phyloP scores from a whole-genome alignment of 2,797 vertebrate genomes.

The Acanthornis magna region DNA sequence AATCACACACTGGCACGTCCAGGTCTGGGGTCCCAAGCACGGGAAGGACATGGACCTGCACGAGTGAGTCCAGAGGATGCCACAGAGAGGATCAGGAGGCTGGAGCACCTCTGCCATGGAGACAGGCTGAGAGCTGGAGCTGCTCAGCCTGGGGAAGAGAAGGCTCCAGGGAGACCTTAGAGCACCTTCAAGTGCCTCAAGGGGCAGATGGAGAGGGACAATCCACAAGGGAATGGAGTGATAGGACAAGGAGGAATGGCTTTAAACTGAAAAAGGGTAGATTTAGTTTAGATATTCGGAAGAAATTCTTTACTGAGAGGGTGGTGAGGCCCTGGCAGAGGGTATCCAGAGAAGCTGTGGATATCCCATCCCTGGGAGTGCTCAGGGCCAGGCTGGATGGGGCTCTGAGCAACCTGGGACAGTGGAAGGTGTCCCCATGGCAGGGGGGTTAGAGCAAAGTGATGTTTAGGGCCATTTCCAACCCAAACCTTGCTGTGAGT shows the following conservation, averaged over 20 bases:
- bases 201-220: too few species aligned
- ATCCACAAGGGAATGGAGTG: neutral
- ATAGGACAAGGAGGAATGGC: neutral
- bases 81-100: neutral
- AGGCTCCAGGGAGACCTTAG: neutral
- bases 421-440: neutral
- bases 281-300: neutral
- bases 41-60: neutral
- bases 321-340: neutral
- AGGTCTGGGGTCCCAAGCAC: neutral
- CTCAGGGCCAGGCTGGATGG: neutral
- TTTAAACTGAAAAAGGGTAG: neutral
- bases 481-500: neutral
- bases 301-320: neutral
- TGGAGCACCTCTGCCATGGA: neutral
- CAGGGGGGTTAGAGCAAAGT: neutral
- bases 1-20: fast-evolving
- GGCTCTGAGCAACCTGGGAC: fast-evolving
- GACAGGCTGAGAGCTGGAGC: neutral
- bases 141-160: neutral
- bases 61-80: neutral
- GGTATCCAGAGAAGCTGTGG: neutral
- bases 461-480: neutral
- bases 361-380: neutral
- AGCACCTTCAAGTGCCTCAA: neutral